A percentile compares a stretch with the other conserved stretches of the same genome.
These are phyloP conservation scores for Acrobasis consociella DNA, from an alignment of 2,888 invertebrate genomes.

Conservation along the genomic window DNA sequence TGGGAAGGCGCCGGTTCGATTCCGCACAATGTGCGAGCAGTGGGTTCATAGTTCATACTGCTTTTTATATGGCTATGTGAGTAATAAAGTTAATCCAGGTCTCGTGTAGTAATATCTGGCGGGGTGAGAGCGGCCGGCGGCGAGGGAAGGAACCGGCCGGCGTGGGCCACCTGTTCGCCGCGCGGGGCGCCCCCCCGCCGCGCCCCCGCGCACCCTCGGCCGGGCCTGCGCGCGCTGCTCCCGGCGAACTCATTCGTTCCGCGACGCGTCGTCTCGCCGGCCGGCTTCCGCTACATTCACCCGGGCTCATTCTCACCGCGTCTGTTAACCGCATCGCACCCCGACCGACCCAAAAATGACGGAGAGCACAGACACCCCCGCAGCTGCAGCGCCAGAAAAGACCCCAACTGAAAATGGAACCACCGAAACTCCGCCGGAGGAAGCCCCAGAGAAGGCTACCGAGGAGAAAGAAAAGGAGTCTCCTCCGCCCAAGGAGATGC, in stretches of 20 bases:
- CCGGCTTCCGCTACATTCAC: conserved; percentile 62
- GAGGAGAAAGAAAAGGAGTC: conserved; percentile 81
- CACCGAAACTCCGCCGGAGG: conserved; percentile 74
- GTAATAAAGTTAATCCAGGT: conserved; percentile 77
- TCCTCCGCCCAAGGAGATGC: conserved; percentile 90
- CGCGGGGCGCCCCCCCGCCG: conserved; percentile 48
- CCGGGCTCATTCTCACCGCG: conserved; percentile 69
- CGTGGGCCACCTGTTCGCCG: conserved; percentile 72
- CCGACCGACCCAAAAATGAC: conserved; percentile 63
- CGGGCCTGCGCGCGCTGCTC: conserved; percentile 65
- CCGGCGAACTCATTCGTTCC: conserved; percentile 77
- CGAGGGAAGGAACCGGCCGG: conserved; percentile 58
- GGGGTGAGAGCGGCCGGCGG: conserved; percentile 42
- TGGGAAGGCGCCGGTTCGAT: conserved; percentile 44
- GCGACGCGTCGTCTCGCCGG: conserved; percentile 78
- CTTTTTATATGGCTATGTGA: conserved; percentile 59
- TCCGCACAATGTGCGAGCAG: conserved; percentile 38
- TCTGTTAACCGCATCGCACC: conserved; percentile 61
- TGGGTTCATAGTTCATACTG: conserved; percentile 46
- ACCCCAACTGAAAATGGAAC: conserved; percentile 80
- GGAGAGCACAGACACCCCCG: conserved; percentile 78
- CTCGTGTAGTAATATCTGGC: conserved; percentile 63
- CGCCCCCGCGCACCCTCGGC: conserved; percentile 37
- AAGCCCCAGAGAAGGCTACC: conserved; percentile 78
- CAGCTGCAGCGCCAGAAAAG: conserved; percentile 80